Base-by-base conservation (phyloP, 1,140 invertebrate genomes). In the Lepidotrigona ventralis region DNA sequence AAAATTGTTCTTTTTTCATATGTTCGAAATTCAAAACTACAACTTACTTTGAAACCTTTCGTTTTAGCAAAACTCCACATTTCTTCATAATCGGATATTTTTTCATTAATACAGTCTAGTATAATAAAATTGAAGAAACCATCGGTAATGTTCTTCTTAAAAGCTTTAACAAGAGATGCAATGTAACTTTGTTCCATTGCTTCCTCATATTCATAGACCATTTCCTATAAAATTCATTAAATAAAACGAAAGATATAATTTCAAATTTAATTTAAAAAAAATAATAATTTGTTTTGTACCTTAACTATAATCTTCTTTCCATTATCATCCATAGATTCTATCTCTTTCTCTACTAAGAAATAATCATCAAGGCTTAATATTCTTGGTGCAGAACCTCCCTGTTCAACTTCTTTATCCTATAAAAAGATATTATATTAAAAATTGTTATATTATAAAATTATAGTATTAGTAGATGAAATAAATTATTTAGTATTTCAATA, bases 361-460 rank as follows among this genome's bases (percentile, higher is more conserved):
- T 99, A 99, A 95, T 99, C 98, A 94, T 99, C 98, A 66, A 99
- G 95, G 85, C 97, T 98, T 76, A 99, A 95, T 90, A 99, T 98
- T 86, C 98, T 95, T 5, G 97, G 97, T 66, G 97, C 97, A 82
- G 96, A 96, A 5, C 97, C 97, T 70, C 97, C 97, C 93, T 96
- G 96, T 86, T 96, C 95, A 19, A 97, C 94, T 92, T 97, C 97
- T 90, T 96, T 96, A 85, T 97, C 97, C 96, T 97, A 17, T 19
- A 79, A 56, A 75, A 70, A 66, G 12, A 54, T 46, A 39, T 33
- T 19, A 39, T 51, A 15, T 51, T 33, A 46, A 8, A 26, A 79
- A 29, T 21, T 63, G 11, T 53, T 39, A 9, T 1, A 9, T 1
- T 17, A 66, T 19, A 46, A 46, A 46, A 46, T 39, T 46, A 68